Base-by-base conservation (phyloP, 2,888 invertebrate species). In the Ennomos quercinarius region DNA sequence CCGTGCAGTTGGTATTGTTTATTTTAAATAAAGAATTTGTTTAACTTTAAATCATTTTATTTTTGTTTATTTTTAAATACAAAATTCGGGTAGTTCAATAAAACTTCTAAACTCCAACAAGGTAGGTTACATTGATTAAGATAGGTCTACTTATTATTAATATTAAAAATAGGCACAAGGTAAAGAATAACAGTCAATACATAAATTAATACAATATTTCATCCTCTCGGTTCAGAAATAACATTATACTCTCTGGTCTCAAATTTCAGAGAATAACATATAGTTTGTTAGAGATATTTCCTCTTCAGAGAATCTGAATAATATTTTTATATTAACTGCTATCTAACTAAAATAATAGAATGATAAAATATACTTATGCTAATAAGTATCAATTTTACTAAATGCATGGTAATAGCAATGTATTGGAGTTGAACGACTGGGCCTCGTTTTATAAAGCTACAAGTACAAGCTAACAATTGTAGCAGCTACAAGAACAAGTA, bases 81-180 rank as follows among this genome's bases (percentile, higher is more conserved):
- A 64, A 63, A 62, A 64, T 64, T 41, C 50, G 40, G 46, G 54
- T 61, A 55, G 39, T 53, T 57, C 57, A 55, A 58, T 59, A 63
- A 57, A 61, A 50, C 56, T 56, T 50, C 2, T 27, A 11, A 52
- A 42, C 37, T 38, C n/a, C 11, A 44, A 35, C 34, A 42, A 37
- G 40, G 8, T 46, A 43, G 42, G 38, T 46, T 57, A 61, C 53
- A 61, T 58, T 51, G 13, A 50, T 49, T 62, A 57, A 9, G 17
- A 12, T 40, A 38, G 13, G 34, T 35, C 39, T 52, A 51, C 58
- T 55, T 57, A 63, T 51, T 44, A 27, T 27, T 57, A 51, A 42
- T 40, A 41, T 34, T 46, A 13, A 42, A 2, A 10, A 45, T 47
- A 52, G 61, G 57, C 61, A 57, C 57, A 49, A 34, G 27, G 11